Evolutionary conservation across 2,797 vertebrate genomes (phyloP).

Genomic region (Megaceryle alcyon): DNA sequence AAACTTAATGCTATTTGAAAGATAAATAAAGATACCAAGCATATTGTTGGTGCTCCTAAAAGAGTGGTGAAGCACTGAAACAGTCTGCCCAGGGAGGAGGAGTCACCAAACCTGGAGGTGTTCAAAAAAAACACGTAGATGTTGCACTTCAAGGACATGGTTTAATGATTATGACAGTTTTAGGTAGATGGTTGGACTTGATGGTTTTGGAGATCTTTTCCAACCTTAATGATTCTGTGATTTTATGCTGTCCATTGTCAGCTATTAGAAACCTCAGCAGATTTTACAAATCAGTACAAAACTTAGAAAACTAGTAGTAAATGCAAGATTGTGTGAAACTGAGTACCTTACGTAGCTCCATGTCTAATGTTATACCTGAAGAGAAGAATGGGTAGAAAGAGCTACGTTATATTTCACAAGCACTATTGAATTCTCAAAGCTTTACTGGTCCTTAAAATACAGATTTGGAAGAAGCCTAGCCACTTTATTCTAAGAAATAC

Average conservation of each 20-base stretch:
- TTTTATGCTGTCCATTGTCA: not conserved
- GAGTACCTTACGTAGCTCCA: not conserved
- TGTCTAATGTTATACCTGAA: not conserved
- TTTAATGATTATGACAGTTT: too few relatives aligned
- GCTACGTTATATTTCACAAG: not conserved
- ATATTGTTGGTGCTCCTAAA: not conserved
- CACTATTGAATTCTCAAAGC: not conserved
- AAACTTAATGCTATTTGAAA: too few relatives aligned
- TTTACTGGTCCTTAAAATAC: not conserved
- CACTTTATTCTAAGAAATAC: not conserved
- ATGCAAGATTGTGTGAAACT: not conserved
- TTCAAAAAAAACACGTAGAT: too few relatives aligned
- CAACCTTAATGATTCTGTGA: too few relatives aligned
- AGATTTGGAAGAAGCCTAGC: not conserved
- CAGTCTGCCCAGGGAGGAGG: too few relatives aligned
- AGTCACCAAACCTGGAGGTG: too few relatives aligned
- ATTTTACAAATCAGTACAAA: not conserved
- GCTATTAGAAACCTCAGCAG: not conserved
- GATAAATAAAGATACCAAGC: not conserved
- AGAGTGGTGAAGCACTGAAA: too few relatives aligned
- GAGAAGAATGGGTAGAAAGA: not conserved
- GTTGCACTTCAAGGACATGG: too few relatives aligned
- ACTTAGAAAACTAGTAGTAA: not conserved
- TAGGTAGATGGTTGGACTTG: too few relatives aligned
- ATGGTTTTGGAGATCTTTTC: too few relatives aligned